These are phyloP conservation scores for Phalacrocorax brasilianus DNA, from an alignment of 2,113 vertebrate species.

Conservation along the genomic window DNA sequence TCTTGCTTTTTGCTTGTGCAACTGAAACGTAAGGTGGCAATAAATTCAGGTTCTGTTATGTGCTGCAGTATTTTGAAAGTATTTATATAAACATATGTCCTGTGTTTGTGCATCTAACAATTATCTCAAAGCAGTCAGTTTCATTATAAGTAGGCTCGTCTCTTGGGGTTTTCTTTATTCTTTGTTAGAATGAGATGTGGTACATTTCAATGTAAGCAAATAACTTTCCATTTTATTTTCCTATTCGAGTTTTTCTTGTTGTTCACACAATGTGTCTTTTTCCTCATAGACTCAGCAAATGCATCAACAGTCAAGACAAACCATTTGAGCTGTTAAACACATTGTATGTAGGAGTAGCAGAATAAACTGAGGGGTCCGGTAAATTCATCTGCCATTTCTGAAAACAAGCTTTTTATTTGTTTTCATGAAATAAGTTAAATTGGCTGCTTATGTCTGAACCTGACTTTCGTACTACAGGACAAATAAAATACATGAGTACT, in stretches of 20 bases:
- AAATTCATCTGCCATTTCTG: constrained; percentile 4
- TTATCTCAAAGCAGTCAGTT: neutral
- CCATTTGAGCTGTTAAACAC: neutral
- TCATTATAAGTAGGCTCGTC: neutral
- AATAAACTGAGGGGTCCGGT: neutral
- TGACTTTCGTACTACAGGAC: neutral
- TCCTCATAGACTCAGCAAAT: neutral
- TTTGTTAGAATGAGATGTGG: neutral
- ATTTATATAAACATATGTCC: neutral
- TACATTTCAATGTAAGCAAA: neutral
- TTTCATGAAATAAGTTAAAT: neutral
- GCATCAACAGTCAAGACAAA: neutral
- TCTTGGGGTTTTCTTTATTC: neutral
- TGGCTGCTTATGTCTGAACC: neutral
- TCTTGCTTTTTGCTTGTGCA: neutral
- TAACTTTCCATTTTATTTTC: neutral
- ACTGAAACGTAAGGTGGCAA: neutral
- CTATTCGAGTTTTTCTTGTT: neutral
- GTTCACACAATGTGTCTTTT: neutral
- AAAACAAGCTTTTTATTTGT: neutral
- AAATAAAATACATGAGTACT: neutral
- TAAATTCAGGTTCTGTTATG: neutral
- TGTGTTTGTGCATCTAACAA: neutral
- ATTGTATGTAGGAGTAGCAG: neutral
- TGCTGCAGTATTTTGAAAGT: neutral